A percentile compares a stretch with the other conserved stretches of the same genome.
Conservation (phyloP, 2,113 vertebrate genomes). For the Scolopax mira region DNA sequence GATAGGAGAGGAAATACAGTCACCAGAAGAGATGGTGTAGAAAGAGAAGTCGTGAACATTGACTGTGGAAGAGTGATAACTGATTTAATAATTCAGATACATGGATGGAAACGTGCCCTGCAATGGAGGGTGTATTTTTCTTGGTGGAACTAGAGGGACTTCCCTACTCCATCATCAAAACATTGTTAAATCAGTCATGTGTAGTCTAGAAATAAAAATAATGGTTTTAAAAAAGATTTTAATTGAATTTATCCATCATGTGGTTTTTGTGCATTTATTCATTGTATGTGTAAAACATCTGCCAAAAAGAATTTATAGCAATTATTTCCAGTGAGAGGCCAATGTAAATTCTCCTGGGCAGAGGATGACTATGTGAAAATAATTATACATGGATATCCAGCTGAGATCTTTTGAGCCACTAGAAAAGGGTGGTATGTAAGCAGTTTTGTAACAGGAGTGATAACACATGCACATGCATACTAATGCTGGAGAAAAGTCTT, state of each 20-base stretch:
- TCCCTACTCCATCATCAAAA: neutral
- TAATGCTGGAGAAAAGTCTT: neutral
- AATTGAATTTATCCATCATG: neutral
- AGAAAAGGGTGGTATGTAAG: neutral
- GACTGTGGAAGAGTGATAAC: neutral
- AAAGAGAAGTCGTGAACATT: neutral
- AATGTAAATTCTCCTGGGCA: neutral
- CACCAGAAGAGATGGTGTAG: neutral
- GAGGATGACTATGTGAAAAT: constrained; percentile 5
- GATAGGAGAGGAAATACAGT: neutral
- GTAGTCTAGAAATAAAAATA: neutral
- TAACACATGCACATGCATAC: neutral
- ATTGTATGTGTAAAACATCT: neutral
- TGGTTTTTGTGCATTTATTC: neutral
- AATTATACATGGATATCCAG: neutral
- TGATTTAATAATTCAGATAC: neutral
- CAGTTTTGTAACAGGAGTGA: neutral
- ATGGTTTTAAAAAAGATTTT: neutral
- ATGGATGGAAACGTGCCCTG: neutral
- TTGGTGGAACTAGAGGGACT: neutral
- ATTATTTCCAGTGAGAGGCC: constrained; percentile 12
- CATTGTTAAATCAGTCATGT: neutral
- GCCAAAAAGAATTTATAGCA: constrained; percentile 6
- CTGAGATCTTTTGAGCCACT: neutral
- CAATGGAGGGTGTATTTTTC: neutral